Percentiles rank a stretch among this genome's conserved stretches.
Conservation (phyloP, 2,113 vertebrate genomes). For the Strigops habroptila region DNA sequence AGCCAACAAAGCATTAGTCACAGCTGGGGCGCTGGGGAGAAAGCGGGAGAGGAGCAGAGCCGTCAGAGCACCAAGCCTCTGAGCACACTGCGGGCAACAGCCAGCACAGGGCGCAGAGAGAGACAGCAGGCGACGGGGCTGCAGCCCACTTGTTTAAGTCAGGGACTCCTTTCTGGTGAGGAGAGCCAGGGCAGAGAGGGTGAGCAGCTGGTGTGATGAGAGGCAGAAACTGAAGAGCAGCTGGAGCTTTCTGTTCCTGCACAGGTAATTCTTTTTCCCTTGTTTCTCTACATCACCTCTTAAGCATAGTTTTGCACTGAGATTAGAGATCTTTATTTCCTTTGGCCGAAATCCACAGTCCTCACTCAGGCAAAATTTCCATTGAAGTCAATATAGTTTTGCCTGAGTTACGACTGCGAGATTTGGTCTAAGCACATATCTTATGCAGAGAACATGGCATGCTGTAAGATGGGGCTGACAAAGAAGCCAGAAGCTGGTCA, state of each 20-base stretch:
- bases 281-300: neutral
- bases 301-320: neutral
- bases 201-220: conserved; percentile 36
- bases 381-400: neutral
- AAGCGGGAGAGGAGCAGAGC: neutral
- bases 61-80: neutral
- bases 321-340: neutral
- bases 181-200: neutral
- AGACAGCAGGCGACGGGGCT: neutral
- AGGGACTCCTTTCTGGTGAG: neutral
- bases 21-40: neutral
- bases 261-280: conserved; percentile 24
- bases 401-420: neutral
- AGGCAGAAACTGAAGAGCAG: conserved; percentile 42
- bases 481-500: neutral
- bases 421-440: neutral
- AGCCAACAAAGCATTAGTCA: neutral
- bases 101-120: neutral
- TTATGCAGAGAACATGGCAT: neutral
- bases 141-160: fast-evolving
- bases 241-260: neutral
- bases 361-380: neutral
- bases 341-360: neutral
- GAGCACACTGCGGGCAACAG: neutral
- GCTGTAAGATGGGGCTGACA: neutral